Evolutionary conservation across 2,888 invertebrate genomes (phyloP).

Genomic region (Meteorus colon): DNA sequence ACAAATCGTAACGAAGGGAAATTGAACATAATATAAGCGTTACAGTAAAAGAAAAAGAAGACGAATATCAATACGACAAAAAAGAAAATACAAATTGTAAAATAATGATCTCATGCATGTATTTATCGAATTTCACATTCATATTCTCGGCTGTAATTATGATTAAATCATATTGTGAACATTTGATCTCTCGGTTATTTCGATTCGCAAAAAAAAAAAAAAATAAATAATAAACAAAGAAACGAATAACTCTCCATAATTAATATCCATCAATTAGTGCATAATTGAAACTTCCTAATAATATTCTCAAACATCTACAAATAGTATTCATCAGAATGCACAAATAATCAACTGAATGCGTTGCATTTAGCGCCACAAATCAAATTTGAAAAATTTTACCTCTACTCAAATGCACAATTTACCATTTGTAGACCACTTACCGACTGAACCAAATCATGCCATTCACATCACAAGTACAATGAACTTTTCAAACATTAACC

Average conservation of each 20-base stretch:
- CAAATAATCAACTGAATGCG: too few relatives aligned
- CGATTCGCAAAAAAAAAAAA: neutral
- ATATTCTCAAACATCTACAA: too few relatives aligned
- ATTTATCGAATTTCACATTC: neutral
- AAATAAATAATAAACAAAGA: neutral
- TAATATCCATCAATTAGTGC: too few relatives aligned
- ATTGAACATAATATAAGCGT: neutral
- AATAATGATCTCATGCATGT: slow-evolving; percentile 36
- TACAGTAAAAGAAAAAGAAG: neutral
- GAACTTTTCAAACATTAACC: neutral
- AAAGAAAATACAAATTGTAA: neutral
- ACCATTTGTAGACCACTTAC: neutral
- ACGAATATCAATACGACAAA: neutral
- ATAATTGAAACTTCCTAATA: too few relatives aligned
- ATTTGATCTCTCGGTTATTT: neutral
- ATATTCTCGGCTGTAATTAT: neutral
- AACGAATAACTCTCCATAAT: neutral
- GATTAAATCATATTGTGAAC: neutral
- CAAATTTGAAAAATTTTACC: too few relatives aligned
- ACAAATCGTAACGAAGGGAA: slow-evolving; percentile 11
- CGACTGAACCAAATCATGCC: neutral
- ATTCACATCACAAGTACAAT: neutral
- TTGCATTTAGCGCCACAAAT: too few relatives aligned
- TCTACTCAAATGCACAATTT: neutral
- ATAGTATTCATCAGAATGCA: too few relatives aligned